A percentile compares a stretch with the other conserved stretches of the same genome.
Evolutionary conservation across 1,140 invertebrate species (phyloP).

Genomic region (Gonioctena quinquepunctata): DNA sequence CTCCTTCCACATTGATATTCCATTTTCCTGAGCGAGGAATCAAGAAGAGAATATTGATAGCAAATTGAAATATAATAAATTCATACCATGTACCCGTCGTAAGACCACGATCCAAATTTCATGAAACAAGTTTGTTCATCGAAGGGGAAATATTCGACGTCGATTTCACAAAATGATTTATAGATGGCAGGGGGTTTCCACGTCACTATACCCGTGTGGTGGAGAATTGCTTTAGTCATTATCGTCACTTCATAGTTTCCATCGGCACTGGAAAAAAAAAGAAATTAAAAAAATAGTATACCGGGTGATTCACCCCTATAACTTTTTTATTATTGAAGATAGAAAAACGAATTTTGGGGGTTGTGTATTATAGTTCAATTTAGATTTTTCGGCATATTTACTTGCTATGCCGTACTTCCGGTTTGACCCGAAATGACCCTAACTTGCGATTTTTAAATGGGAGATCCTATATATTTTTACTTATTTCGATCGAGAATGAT

Average conservation of each 20-base stretch:
- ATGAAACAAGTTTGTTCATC: constrained; percentile 96
- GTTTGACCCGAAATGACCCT: too few relatives aligned
- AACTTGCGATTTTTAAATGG: too few relatives aligned
- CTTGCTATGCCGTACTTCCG: too few relatives aligned
- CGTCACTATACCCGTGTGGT: constrained; percentile 89
- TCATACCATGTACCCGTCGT: constrained; percentile 87
- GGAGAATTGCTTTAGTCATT: constrained; percentile 93
- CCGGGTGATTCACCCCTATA: too few relatives aligned
- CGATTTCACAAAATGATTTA: constrained; percentile 96
- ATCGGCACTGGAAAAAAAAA: constrained; percentile 75
- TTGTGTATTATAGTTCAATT: too few relatives aligned
- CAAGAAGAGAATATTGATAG: not conserved
- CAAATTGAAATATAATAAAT: constrained; percentile 24
- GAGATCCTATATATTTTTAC: too few relatives aligned
- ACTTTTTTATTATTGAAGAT: too few relatives aligned
- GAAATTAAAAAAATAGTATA: not conserved
- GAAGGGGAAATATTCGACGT: constrained; percentile 96
- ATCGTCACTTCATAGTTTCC: constrained; percentile 98
- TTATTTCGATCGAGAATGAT: too few relatives aligned
- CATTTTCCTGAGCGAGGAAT: not conserved
- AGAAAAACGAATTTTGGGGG: too few relatives aligned
- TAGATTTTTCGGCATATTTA: too few relatives aligned
- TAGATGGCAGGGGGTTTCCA: constrained; percentile 99
- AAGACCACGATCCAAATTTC: constrained; percentile 97
- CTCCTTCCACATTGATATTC: too few relatives aligned